Base-by-base conservation (phyloP, 2,888 invertebrate genomes). In the Clepsis dumicolana region DNA sequence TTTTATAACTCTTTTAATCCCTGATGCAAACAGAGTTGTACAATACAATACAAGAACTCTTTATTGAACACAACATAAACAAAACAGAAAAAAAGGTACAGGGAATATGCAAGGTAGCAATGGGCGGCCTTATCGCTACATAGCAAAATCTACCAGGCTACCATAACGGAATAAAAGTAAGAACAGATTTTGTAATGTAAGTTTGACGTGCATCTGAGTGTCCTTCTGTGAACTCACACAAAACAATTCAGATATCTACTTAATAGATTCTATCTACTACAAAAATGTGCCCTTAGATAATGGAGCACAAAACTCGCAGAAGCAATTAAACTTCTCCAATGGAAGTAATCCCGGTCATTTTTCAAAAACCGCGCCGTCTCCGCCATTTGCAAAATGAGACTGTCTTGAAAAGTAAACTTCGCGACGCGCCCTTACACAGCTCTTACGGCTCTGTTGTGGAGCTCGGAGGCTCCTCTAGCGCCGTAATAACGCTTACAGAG, bases 341-440 rank as follows among this genome's bases (percentile, higher is more conserved):
- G 57, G 53, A 25, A 64, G 44, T 64, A 68, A 59, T 44, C 57
- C 38, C 44, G 53, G 32, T 18, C 63, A 64, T 63, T 64, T 59
- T 64, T 68, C 59, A 59, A 68, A n/a, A 63, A 48, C 41, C n/a
- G 56, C 32, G 48, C 56, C 65, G 66, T 27, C 62, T 54, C 3
- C 52, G 29, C 68, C 63, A 59, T 68, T 68, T 64, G 59, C 68
- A 59, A 68, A 52, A 68, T 68, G 68, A 64, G 32, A 56, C 56
- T 44, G 68, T 50, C 59, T 52, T 48, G n/a, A 4, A 61, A 53
- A 56, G 62, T 18, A 35, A 56, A 65, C 60, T 63, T 2, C 18
- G 14, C 16, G 14, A 10, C 12, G 24, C 38, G 25, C 32, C 35
- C 56, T 41, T 41, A 59, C 25, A 59, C 41, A 41, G 59, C 41